phyloP scores from a whole-genome alignment of 2,797 vertebrate genomes.

The Parauchenoglanis punctatus region DNA sequence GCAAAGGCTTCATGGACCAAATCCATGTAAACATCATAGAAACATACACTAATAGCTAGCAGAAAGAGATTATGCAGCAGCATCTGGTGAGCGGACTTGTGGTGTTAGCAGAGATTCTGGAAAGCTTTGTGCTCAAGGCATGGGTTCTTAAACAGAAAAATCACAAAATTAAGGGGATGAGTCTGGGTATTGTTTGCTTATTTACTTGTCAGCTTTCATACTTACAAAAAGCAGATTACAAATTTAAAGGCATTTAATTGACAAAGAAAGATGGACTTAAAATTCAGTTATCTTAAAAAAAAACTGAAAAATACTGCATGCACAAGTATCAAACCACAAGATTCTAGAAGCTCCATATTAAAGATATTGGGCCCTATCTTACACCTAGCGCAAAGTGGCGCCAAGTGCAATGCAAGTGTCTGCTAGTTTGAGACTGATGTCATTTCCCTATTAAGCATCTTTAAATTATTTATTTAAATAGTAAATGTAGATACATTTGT shows the following conservation, averaged over 20 bases:
- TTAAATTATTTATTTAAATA: no score
- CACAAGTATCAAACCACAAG: neutral
- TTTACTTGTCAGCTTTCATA: no score
- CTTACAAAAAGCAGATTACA: neutral
- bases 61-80: neutral
- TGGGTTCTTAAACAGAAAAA: neutral
- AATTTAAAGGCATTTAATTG: neutral
- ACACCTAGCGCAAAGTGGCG: no score
- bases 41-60: neutral
- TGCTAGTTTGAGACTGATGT: no score
- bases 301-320: no score
- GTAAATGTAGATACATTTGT: no score
- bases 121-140: neutral
- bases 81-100: neutral
- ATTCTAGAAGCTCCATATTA: neutral
- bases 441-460: no score
- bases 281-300: no score
- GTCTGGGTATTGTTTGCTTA: neutral
- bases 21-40: neutral
- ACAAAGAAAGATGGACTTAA: neutral
- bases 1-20: neutral
- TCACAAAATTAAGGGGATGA: neutral
- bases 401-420: no score
- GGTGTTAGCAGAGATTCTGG: neutral
- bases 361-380: no score